phyloP scores from a whole-genome alignment of 1,140 invertebrate species.

The Heliconius hermathena region DNA sequence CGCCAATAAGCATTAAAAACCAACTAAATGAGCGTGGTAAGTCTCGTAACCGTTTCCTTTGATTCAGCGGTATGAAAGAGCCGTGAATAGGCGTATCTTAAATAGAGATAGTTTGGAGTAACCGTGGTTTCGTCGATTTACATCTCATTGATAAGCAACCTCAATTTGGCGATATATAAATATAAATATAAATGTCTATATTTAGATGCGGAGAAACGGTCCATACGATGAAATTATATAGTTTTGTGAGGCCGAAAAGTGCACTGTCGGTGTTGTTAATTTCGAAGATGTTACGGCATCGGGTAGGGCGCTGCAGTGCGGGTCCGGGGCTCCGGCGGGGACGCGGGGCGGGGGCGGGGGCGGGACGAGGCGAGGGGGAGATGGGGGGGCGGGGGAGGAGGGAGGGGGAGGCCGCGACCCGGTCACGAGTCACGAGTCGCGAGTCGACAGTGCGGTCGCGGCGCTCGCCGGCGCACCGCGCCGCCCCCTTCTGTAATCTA shows the following conservation, averaged over 20 bases:
- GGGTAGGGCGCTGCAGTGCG: slow-evolving; percentile 74
- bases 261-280: slow-evolving; percentile 71
- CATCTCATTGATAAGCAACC: slow-evolving; percentile 4
- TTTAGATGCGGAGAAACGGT: neutral
- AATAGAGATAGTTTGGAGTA: slow-evolving; percentile 1
- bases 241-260: slow-evolving; percentile 51
- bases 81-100: slow-evolving; percentile 8
- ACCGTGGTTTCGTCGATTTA: neutral
- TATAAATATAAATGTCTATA: neutral
- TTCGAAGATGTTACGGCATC: slow-evolving; percentile 75
- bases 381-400: slow-evolving; percentile 33
- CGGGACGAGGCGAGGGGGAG: slow-evolving; percentile 35
- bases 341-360: slow-evolving; percentile 36
- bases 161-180: neutral
- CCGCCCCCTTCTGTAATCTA: slow-evolving; percentile 41
- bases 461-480: slow-evolving; percentile 65
- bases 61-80: slow-evolving; percentile 3
- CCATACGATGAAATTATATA: slow-evolving; percentile 13
- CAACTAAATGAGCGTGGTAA: neutral
- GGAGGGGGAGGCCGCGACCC: slow-evolving; percentile 61
- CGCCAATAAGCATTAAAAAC: neutral
- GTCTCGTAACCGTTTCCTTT: slow-evolving; percentile 9
- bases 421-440: slow-evolving; percentile 71
- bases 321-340: slow-evolving; percentile 51
- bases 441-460: slow-evolving; percentile 70